Evolutionary conservation across 2,797 vertebrate species (phyloP).

Genomic region (Ctenochaetus hawaiiensis): DNA sequence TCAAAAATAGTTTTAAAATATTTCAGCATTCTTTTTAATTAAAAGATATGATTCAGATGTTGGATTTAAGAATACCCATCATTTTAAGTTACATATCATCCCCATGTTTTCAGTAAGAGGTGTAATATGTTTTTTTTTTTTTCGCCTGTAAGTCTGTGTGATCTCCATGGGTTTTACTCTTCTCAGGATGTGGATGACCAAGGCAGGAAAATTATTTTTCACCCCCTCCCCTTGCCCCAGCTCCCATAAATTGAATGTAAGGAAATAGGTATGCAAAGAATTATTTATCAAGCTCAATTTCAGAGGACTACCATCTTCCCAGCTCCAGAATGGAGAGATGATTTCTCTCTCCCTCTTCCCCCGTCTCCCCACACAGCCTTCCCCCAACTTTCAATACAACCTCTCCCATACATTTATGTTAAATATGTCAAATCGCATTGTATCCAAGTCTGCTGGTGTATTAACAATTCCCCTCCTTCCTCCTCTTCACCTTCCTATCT

Average conservation of each 20-base stretch:
- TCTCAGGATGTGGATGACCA: constrained; percentile 85
- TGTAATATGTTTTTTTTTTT: constrained; percentile 17
- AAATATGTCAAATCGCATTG: constrained; percentile 89
- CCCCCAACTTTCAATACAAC: constrained; percentile 39
- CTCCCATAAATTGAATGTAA: constrained; percentile 87
- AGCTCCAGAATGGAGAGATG: constrained; percentile 17
- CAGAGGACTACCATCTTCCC: constrained; percentile 47
- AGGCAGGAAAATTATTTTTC: constrained; percentile 69
- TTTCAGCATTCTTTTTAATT: too few relatives aligned
- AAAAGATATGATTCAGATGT: background rate
- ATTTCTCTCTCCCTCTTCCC: constrained; percentile 6
- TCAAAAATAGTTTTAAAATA: too few relatives aligned
- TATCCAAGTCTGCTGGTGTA: constrained; percentile 84
- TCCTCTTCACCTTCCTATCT: constrained; percentile 65
- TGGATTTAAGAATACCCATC: background rate
- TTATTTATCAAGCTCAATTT: constrained; percentile 88
- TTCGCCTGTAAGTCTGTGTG: constrained; percentile 7
- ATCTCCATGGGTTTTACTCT: constrained; percentile 44
- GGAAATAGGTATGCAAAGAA: constrained; percentile 80
- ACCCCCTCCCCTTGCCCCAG: constrained; percentile 53
- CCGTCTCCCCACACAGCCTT: background rate
- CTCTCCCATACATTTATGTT: constrained; percentile 88
- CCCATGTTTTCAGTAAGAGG: constrained; percentile 1
- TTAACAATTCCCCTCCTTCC: constrained; percentile 78
- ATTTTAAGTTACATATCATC: background rate